phyloP scores from a whole-genome alignment of 2,113 vertebrate species.

The Illadopsis cleaveri region DNA sequence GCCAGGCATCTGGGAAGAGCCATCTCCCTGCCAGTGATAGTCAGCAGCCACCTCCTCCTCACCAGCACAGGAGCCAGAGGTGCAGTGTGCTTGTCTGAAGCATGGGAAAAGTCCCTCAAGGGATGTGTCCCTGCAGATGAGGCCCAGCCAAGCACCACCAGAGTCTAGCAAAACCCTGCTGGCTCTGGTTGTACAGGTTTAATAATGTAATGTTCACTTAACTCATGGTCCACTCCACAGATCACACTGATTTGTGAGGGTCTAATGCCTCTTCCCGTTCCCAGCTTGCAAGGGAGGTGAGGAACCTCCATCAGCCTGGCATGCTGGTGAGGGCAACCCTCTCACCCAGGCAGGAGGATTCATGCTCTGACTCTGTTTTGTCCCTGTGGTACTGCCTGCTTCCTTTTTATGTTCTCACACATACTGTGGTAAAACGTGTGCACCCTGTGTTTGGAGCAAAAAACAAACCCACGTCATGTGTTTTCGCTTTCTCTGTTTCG shows the following conservation, averaged over 20 bases:
- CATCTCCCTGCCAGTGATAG: not conserved
- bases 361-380: not conserved
- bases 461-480: slow-evolving; percentile 58
- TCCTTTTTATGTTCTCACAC: slow-evolving; percentile 38
- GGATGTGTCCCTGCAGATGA: not conserved
- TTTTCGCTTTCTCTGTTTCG: slow-evolving; percentile 63
- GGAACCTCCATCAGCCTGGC: not conserved
- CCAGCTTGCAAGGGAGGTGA: rapidly evolving
- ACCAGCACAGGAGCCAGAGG: not conserved
- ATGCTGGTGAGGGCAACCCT: not conserved
- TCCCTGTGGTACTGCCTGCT: not conserved
- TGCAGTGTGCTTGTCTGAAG: not conserved
- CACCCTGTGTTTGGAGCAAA: slow-evolving; percentile 22
- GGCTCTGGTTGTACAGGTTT: not conserved
- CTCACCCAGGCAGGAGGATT: not conserved
- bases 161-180: not conserved
- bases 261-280: rapidly evolving
- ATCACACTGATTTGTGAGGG: rapidly evolving
- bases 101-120: not conserved
- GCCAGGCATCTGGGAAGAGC: not conserved
- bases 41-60: not conserved
- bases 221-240: not conserved
- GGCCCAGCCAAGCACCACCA: not conserved
- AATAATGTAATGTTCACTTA: not conserved
- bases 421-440: not conserved